Evolutionary conservation across 1,140 invertebrate species (phyloP), one percentile per base, ranked within the genome.

Genomic region (Drosophila pectinifera): DNA sequence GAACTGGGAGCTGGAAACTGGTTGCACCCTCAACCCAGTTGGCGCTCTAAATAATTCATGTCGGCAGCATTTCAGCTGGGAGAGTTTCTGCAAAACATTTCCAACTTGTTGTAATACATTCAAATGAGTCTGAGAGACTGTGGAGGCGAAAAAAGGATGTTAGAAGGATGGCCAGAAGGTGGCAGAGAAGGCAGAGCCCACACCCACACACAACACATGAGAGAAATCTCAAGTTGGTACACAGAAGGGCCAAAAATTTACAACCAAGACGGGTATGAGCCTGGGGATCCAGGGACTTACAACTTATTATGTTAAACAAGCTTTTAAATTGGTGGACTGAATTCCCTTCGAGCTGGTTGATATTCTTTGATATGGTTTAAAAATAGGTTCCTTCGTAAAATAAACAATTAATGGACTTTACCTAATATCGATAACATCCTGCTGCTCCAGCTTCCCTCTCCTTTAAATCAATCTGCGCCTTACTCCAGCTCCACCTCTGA

Each of bases 11-110:
- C 13, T 39, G 69, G 57, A 31, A 43, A 41, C 13, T 43, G 22
- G 26, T 39, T 31, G 28, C 46, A 51, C 31, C 43, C 74, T 45
- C 73, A 28, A 24, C 38, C 42, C 56, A 56, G 74, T 68, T 61
- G 55, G 73, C 42, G 80, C 46, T 83, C 84, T 89, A 88, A 89
- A 88, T 89, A 84, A 89, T 89, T 88, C 75, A 89, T 89, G 83
- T 73, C 46, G 83, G 61, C 74, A 75, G 73, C 74, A 78, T 72
- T 76, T 80, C 73, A 73, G 57, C 81, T 56, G 51, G 16, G 14
- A 48, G 46, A 36, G 39, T 16, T 65, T 53, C 28, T 57, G 41
- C 65, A 48, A 39, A 80, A 74, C 77, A 58, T 74, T 69, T 80
- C 62, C 72, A 67, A 86, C 81, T 78, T 81, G 77, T 80, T 85